Percentiles rank a stretch among this genome's conserved stretches.
Conservation (phyloP, 1,140 invertebrate species). For the Aphis gossypii region DNA sequence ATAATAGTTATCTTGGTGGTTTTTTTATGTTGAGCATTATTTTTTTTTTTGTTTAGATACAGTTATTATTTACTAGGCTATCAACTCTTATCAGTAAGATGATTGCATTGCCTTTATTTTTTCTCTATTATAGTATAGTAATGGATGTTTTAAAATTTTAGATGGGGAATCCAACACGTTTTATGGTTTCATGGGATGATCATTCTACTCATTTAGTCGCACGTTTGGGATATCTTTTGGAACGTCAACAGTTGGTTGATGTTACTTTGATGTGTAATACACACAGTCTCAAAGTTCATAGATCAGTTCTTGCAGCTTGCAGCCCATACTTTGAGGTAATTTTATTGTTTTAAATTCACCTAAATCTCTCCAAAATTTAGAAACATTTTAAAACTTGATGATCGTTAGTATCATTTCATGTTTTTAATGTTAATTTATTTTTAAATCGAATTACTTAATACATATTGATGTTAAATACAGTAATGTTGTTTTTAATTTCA, state of each 20-base stretch:
- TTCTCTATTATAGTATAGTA: not conserved
- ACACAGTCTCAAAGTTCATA: slow-evolving; percentile 69
- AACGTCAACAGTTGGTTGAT: slow-evolving; percentile 69
- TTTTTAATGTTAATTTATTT: not conserved
- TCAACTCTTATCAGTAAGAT: slow-evolving; percentile 49
- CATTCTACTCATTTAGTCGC: slow-evolving; percentile 68
- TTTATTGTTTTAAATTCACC: not conserved
- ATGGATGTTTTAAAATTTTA: slow-evolving; percentile 49
- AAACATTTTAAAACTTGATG: not conserved
- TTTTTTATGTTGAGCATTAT: not conserved
- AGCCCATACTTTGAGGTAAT: slow-evolving; percentile 72
- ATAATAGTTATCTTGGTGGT: slow-evolving; percentile 10
- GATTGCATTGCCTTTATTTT: not conserved
- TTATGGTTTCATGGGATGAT: slow-evolving; percentile 67
- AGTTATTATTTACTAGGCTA: slow-evolving; percentile 27
- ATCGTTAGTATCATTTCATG: not conserved
- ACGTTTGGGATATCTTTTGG: slow-evolving; percentile 68
- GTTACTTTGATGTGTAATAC: slow-evolving; percentile 70
- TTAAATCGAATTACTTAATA: not conserved
- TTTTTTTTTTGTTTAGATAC: not conserved
- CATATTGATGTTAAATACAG: not conserved
- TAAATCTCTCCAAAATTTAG: not conserved
- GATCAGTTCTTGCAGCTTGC: slow-evolving; percentile 70
- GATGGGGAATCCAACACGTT: slow-evolving; percentile 62
- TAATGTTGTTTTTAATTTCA: slow-evolving; percentile 61